These are phyloP conservation scores for Dinothrombium tinctorium DNA, from an alignment of 1,140 invertebrate genomes.

Conservation along the genomic window DNA sequence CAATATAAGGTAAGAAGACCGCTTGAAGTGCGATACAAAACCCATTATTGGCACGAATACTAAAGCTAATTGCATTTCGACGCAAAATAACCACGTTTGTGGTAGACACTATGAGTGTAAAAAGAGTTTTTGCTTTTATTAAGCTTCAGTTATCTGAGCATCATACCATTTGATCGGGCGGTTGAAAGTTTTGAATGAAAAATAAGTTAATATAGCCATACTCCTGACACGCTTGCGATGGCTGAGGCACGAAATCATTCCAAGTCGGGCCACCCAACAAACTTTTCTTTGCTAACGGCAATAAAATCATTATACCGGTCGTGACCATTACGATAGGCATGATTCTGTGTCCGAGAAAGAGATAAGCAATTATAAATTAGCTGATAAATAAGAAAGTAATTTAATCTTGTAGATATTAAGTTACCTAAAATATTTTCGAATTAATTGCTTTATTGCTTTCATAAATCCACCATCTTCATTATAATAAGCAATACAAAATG, in stretches of 20 bases:
- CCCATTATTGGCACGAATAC: conserved; percentile 12
- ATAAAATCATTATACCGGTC: conserved; percentile 2
- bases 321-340: conserved; percentile 3
- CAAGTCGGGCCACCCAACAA: conserved; percentile 7
- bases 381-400: neutral
- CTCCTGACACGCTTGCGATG: neutral
- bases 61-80: conserved; percentile 16
- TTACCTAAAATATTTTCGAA: conserved; percentile 6
- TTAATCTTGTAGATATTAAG: neutral
- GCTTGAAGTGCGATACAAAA: neutral
- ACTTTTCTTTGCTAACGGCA: conserved; percentile 6
- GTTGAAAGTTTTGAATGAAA: conserved; percentile 11
- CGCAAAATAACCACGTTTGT: conserved; percentile 17
- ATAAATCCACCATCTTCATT: neutral
- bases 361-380: neutral
- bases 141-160: neutral
- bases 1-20: neutral
- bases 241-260: conserved; percentile 8
- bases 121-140: neutral
- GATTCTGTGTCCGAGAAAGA: no score
- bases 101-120: conserved; percentile 17
- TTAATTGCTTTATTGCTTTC: neutral
- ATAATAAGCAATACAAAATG: conserved; percentile 7
- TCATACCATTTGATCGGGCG: conserved; percentile 1
- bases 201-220: conserved; percentile 7